Evolutionary conservation across 2,888 invertebrate species (phyloP).

Genomic region (Mesodorylaimus sp.): DNA sequence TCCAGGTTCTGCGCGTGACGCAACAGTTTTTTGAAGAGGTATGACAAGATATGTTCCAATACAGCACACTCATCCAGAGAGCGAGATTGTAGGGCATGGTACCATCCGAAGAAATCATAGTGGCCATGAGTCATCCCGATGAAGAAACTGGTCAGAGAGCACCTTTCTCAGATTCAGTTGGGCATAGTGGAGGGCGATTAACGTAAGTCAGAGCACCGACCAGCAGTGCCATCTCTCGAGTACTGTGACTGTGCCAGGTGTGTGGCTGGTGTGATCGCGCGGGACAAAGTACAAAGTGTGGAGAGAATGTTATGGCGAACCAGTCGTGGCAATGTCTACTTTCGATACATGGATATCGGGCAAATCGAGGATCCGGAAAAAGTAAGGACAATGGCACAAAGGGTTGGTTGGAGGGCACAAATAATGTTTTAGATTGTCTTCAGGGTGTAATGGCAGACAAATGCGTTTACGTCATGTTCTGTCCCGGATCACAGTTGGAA

Average conservation of each 20-base stretch:
- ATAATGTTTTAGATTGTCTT: constrained; percentile 15
- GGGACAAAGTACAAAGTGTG: constrained; percentile 79
- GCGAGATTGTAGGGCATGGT: too few species aligned
- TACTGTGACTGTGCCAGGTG: constrained; percentile 54
- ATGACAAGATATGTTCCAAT: too few species aligned
- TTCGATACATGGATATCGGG: constrained; percentile 81
- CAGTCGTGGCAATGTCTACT: constrained; percentile 85
- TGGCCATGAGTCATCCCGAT: too few species aligned
- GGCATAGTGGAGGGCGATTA: too few species aligned
- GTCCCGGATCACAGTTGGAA: constrained; percentile 86
- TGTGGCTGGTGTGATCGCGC: constrained; percentile 84
- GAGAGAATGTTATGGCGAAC: constrained; percentile 95
- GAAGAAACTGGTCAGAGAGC: too few species aligned
- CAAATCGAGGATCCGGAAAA: constrained; percentile 75
- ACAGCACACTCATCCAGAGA: too few species aligned
- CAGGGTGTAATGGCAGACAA: constrained; percentile 89
- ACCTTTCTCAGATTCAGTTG: too few species aligned
- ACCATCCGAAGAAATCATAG: too few species aligned
- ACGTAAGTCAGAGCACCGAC: too few species aligned
- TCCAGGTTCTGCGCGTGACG: constrained; percentile 80
- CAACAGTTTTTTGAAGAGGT: constrained; percentile 88
- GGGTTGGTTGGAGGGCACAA: neutral
- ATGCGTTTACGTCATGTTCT: constrained; percentile 59
- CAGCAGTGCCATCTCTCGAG: too few species aligned
- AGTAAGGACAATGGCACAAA: constrained; percentile 35